Base-by-base conservation (phyloP, 2,888 invertebrate genomes). In the Lasioglossum leucozonium region DNA sequence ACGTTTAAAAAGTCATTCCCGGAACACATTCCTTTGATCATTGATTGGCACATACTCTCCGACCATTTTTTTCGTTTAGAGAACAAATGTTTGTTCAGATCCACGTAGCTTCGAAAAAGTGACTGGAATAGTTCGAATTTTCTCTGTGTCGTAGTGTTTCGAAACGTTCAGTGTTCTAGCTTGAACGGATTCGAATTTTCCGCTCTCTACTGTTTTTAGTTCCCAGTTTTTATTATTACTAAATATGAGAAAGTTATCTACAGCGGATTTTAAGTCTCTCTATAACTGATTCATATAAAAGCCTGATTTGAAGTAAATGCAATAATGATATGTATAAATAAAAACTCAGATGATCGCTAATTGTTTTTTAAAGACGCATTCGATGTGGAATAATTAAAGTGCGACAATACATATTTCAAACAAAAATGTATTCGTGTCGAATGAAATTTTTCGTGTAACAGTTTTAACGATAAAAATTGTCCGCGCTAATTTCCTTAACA, bases 1-100 rank as follows among this genome's bases (percentile, higher is more conserved):
- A 81, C 81, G 62, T 22, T 62, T 30, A 80, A 86, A 86, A 83
- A 83, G 67, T 73, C 47, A 47, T 76, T 81, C 80, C 55, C 74
- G 80, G 85, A 84, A 85, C 58, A 42, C 80, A 86, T 86, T 81
- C 84, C 77, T 67, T 8, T 3, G 65, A 83, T 80, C 51, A 44
- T 65, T 67, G 79, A 78, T 78, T 75, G 80, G 34, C 0, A 18
- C 44, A 18, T 30, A n/a, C n/a, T 47, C 67, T 58, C 55, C 72
- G 0, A 5, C 47, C 69, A 76, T 85, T 71, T 71, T 69, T 79
- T 44, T 44, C n/a, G 42, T 44, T 16, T 71, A 3, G 42, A 26
- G 42, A 30, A 16, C 13, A 44, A 71, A 44, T 44, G 26, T 42
- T 42, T 42, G 42, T 71, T 42, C 71, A 26, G 16, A 65, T 65